Evolutionary conservation across 2,797 vertebrate genomes (phyloP).

Genomic region (Synanceia verrucosa): DNA sequence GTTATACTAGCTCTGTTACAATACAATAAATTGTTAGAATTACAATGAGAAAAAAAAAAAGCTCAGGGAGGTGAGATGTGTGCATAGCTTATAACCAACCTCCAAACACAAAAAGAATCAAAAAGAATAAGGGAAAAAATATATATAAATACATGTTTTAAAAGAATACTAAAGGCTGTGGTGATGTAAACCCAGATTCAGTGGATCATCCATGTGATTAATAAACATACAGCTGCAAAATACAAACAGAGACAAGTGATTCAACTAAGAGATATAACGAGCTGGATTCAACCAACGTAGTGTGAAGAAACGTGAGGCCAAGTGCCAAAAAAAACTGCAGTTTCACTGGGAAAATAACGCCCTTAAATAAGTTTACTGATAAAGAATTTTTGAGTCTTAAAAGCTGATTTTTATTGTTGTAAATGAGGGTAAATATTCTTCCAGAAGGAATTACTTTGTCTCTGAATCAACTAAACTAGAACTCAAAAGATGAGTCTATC

Average conservation of each 20-base stretch:
- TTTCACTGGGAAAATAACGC: neutral
- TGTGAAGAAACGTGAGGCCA: neutral
- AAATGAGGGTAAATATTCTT: neutral
- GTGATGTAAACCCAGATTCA: constrained; percentile 57
- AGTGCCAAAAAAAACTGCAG: neutral
- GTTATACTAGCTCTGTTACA: constrained; percentile 57
- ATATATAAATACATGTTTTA: constrained; percentile 57
- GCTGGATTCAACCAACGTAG: constrained; percentile 8
- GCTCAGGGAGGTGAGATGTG: constrained; percentile 60
- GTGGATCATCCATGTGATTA: constrained; percentile 63
- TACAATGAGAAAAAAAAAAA: constrained; percentile 45
- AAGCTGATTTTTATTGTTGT: neutral
- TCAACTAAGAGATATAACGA: constrained; percentile 1
- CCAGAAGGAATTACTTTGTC: neutral
- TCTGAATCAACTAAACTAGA: neutral
- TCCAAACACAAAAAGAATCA: constrained; percentile 34
- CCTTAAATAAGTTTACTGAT: neutral
- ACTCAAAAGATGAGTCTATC: neutral
- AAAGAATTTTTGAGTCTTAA: neutral
- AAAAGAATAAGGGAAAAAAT: constrained; percentile 11
- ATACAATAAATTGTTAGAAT: constrained; percentile 62
- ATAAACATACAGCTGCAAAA: constrained; percentile 25
- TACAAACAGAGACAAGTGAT: constrained; percentile 5
- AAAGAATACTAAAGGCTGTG: constrained; percentile 43
- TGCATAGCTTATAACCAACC: constrained; percentile 77